Evolutionary conservation across 2,113 vertebrate genomes (phyloP).

Genomic region (Hoplias malabaricus): DNA sequence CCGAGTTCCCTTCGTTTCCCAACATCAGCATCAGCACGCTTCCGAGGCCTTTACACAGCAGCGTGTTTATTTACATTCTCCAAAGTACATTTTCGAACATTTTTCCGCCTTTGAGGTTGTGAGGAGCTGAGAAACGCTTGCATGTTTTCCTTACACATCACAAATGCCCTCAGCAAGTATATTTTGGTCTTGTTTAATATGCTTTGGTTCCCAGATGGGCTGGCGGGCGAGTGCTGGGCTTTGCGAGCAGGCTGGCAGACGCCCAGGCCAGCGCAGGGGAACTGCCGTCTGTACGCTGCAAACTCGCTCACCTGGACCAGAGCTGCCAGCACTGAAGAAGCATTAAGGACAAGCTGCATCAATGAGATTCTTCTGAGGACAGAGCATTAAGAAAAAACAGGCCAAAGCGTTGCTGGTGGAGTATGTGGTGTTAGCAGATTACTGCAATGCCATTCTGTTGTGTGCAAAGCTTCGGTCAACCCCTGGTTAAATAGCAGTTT

Average conservation of each 20-base stretch:
- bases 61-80: conserved; percentile 15
- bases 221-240: conserved; percentile 35
- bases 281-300: conserved; percentile 33
- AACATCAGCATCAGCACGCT: background rate
- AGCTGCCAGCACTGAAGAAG: conserved; percentile 31
- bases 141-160: conserved; percentile 47
- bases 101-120: conserved; percentile 23
- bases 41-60: background rate
- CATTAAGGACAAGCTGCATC: conserved; percentile 29
- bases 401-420: background rate
- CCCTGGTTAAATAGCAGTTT: too few species aligned
- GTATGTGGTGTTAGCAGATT: background rate
- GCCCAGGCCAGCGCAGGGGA: conserved; percentile 41
- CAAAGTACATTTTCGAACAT: conserved; percentile 21
- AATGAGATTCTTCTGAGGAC: background rate
- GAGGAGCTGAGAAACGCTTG: conserved; percentile 15
- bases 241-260: conserved; percentile 44
- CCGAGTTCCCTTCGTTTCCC: conserved; percentile 1
- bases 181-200: conserved; percentile 55
- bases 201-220: conserved; percentile 48
- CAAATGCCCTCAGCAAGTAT: conserved; percentile 42
- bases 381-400: too few species aligned
- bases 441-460: background rate
- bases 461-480: too few species aligned
- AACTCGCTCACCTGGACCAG: conserved; percentile 46